These are phyloP conservation scores for Oreocharis arfaki DNA, from an alignment of 2,113 vertebrate genomes.

Conservation along the genomic window DNA sequence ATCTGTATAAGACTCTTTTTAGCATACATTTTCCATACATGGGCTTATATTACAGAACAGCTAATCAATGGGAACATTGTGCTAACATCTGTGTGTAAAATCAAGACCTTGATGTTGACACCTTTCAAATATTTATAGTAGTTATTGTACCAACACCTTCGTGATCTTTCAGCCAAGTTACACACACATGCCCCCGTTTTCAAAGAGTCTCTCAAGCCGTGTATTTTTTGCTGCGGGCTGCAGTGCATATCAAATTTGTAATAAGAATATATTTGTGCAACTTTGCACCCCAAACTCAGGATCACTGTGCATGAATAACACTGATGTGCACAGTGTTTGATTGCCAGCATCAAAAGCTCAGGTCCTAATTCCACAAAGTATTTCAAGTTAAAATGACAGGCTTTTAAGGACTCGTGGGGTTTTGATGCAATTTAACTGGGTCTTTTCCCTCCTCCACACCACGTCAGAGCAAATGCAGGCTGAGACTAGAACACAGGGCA, in stretches of 20 bases:
- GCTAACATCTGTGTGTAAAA: constrained; percentile 32
- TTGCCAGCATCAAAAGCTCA: neutral
- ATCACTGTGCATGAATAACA: neutral
- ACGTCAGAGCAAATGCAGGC: neutral
- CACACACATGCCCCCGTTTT: neutral
- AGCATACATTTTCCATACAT: neutral
- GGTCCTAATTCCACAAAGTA: neutral
- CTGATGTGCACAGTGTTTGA: accelerated
- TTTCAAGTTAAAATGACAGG: neutral
- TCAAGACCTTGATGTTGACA: constrained; percentile 41
- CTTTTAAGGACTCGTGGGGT: neutral
- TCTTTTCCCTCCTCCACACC: neutral
- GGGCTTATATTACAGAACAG: constrained; percentile 24
- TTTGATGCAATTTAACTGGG: neutral
- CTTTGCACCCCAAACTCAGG: neutral
- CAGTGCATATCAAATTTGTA: neutral
- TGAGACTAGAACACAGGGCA: neutral
- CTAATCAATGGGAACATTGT: constrained; percentile 49
- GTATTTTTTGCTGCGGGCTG: neutral
- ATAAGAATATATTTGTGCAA: neutral
- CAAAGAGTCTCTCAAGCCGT: neutral
- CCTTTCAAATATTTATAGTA: constrained; percentile 47
- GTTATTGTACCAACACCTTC: constrained; percentile 5
- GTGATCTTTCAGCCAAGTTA: constrained; percentile 35
- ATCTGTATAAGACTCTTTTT: neutral